Evolutionary conservation across 1,140 invertebrate genomes (phyloP), one percentile per base, ranked within the genome.

Genomic region (Calosoma granatense): DNA sequence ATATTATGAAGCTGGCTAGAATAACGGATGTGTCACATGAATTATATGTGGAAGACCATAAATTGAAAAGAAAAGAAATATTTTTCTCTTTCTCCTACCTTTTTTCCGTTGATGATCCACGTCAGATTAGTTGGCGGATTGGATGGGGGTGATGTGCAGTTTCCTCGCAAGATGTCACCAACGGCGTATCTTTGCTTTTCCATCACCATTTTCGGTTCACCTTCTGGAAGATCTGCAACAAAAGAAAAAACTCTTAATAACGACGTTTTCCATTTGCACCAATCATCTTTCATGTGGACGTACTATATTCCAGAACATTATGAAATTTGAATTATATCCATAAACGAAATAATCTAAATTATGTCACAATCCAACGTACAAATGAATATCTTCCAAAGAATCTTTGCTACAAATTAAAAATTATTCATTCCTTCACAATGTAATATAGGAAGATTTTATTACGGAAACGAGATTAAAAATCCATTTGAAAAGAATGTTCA

Each of bases 61-160:
- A n/a, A 14, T 47, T 12, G 17, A 47, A 47, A n/a, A n/a, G n/a
- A n/a, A n/a, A n/a, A n/a, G n/a, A n/a, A n/a, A n/a, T n/a, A n/a
- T n/a, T n/a, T n/a, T n/a, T n/a, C n/a, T n/a, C n/a, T n/a, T n/a
- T n/a, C n/a, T n/a, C n/a, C n/a, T 76, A 88, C 86, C 79, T 78
- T 75, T 69, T 78, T 75, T 63, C 79, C 82, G 67, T 88, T 90
- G 64, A 89, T 78, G 39, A 81, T 78, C 86, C 86, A 88, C 36
- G 83, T 86, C 52, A 90, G 75, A 69, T 87, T 87, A 15, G 87
- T 84, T 1, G 86, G 77, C 17, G 88, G 88, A 65, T 82, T 82
- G 15, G 85, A 82, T 3, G 84, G 79, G 22, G 84, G 80, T 21
- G 84, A 82, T 17, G 82, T 81, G 69, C 87, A 91, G 70, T 87